phyloP scores from a whole-genome alignment of 2,113 vertebrate species.

The Haliaeetus leucogaster region DNA sequence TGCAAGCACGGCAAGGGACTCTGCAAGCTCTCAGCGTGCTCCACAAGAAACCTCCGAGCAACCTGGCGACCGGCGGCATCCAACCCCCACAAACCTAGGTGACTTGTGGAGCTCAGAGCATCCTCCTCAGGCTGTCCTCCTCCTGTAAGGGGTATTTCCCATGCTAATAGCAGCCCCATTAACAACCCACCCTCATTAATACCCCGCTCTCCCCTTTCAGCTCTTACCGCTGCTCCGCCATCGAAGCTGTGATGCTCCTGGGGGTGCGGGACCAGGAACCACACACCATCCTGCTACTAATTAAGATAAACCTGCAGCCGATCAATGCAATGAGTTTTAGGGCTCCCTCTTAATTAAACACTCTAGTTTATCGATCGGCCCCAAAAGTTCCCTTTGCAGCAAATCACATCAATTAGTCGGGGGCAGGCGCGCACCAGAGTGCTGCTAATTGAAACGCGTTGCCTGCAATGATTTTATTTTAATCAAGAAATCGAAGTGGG shows the following conservation, averaged over 20 bases:
- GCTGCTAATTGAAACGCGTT: not conserved
- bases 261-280: fast-evolving
- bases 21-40: fast-evolving
- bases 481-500: not conserved
- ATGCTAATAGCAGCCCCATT: not conserved
- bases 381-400: not conserved
- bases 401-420: not conserved
- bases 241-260: not conserved
- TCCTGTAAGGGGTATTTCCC: not conserved
- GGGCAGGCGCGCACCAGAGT: fast-evolving
- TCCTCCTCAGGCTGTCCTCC: not conserved
- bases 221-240: not conserved
- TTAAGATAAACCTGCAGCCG: not conserved
- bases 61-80: not conserved
- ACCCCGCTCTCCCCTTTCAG: not conserved
- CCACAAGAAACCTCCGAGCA: fast-evolving
- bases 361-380: not conserved
- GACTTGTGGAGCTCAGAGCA: not conserved
- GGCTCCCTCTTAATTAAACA: conserved; percentile 44
- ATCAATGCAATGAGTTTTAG: not conserved
- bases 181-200: not conserved
- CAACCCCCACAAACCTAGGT: fast-evolving
- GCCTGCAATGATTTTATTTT: not conserved
- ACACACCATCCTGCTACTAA: not conserved
- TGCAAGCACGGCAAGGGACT: fast-evolving